Evolutionary conservation across 2,888 invertebrate genomes (phyloP), one percentile per base, ranked within the genome.

Genomic region (Eupelmus urozonus): DNA sequence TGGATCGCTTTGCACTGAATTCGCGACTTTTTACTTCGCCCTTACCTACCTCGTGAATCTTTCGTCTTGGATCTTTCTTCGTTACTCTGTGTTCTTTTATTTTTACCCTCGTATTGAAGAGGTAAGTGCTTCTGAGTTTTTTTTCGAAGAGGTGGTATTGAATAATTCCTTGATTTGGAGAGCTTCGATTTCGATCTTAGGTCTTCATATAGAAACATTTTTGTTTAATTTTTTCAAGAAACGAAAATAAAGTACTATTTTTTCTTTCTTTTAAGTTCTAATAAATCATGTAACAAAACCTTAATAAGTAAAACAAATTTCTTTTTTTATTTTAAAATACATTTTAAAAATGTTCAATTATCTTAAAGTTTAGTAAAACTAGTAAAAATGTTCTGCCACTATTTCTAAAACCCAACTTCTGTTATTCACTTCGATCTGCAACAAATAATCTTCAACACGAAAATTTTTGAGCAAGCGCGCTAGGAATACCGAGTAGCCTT

Each of bases 1-100:
- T 81, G 81, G 85, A 88, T 89, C 87, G 85, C 85, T 88, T 88
- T 86, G 84, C 86, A 84, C 85, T 87, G 84, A 86, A 88, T 88
- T 87, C 84, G 83, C 83, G 78, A 79, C 76, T 82, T 83, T 82
- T 83, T n/a, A 16, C 42, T 27, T 59, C 20, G 11, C 25, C 34
- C 49, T 45, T 29, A 7, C 23, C 16, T 0, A n/a, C 5, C 27
- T 13, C 23, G 34, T 9, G 9, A 18, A 20, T 40, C 57, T 59
- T 49, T 27, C 23, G 20, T 53, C n/a, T n/a, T n/a, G n/a, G n/a
- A n/a, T 49, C 29, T 40, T 66, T 16, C 18, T 25, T 49, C 13
- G n/a, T n/a, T n/a, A n/a, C 51, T 57, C 27, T 7, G 25, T 5
- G 5, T 9, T 53, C 53, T 29, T 72, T 63, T 53, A 53, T 63